These are phyloP conservation scores for Phoxinus dragarum DNA, from an alignment of 2,797 vertebrate species.

Conservation along the genomic window DNA sequence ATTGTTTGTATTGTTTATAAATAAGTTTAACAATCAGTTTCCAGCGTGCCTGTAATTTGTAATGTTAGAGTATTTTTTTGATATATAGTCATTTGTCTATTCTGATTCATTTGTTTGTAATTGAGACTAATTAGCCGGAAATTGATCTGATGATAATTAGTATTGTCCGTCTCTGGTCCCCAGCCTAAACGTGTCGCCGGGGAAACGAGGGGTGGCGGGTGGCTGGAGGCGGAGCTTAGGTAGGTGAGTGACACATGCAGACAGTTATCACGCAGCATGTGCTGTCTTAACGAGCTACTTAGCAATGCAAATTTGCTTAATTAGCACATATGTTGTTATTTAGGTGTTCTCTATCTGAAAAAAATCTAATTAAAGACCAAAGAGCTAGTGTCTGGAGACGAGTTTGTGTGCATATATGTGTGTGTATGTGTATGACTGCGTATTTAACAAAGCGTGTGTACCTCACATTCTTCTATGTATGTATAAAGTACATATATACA, in stretches of 20 bases:
- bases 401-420: conserved; percentile 45
- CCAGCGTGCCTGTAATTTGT: conserved; percentile 45
- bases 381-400: conserved; percentile 55
- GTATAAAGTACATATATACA: neutral
- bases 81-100: conserved; percentile 46
- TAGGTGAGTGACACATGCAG: conserved; percentile 66
- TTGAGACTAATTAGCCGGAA: conserved; percentile 58
- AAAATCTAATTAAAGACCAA: conserved; percentile 55
- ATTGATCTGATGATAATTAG: conserved; percentile 65
- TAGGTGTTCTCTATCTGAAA: conserved; percentile 58
- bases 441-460: conserved; percentile 26
- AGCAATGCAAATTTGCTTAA: conserved; percentile 60
- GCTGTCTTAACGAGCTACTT: conserved; percentile 63
- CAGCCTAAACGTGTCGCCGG: conserved; percentile 64
- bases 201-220: conserved; percentile 64
- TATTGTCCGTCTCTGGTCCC: conserved; percentile 67
- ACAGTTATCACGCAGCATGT: conserved; percentile 63
- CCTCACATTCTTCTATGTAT: conserved; percentile 4
- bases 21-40: conserved; percentile 22
- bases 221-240: conserved; percentile 67
- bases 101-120: conserved; percentile 57
- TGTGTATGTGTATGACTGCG: conserved; percentile 46
- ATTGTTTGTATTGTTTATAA: conserved; percentile 32
- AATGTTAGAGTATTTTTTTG: conserved; percentile 41
- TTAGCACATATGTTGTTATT: conserved; percentile 60